Evolutionary conservation across 1,140 invertebrate genomes (phyloP), one percentile per base, ranked within the genome.

Genomic region (Idris sp.): DNA sequence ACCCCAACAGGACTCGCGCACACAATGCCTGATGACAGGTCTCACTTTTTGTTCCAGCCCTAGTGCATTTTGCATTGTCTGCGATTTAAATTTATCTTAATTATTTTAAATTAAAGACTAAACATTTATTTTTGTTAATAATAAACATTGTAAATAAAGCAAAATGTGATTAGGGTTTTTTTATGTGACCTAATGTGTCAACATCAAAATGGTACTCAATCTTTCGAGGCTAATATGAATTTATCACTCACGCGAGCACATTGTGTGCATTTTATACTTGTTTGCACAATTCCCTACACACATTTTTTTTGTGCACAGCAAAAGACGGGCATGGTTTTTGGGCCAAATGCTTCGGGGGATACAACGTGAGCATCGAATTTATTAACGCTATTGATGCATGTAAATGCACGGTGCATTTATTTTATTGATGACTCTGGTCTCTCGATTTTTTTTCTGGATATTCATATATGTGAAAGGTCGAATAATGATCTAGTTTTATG

Each of bases 231-330:
- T 22, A 22, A 22, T 6, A 36, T 9, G 38, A 64, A 74, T 77
- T 74, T 64, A 67, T 74, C 84, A 83, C 81, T 72, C 79, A 79
- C 81, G 67, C 80, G 82, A 78, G 80, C 83, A 85, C 84, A 86
- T 87, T 87, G 85, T 86, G 65, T 73, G 68, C 59, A 86, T 87
- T 86, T 87, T 83, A 86, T 87, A 85, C 84, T 82, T 84, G 79
- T 87, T 87, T 87, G 85, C 84, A 86, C 85, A 86, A 86, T 86
- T 84, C 76, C 77, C 79, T 75, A 68, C 53, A 73, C 67, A 58
- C 54, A 76, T 76, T 79, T 79, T 81, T 53, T 48, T 46, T 61
- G 35, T n/a, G n/a, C n/a, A n/a, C n/a, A n/a, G 22, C 4, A 33
- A 56, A 49, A 74, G 54, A 51, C 33, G 53, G 51, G 53, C 40